phyloP scores from a whole-genome alignment of 2,888 invertebrate genomes.

The Clusia tigrina region DNA sequence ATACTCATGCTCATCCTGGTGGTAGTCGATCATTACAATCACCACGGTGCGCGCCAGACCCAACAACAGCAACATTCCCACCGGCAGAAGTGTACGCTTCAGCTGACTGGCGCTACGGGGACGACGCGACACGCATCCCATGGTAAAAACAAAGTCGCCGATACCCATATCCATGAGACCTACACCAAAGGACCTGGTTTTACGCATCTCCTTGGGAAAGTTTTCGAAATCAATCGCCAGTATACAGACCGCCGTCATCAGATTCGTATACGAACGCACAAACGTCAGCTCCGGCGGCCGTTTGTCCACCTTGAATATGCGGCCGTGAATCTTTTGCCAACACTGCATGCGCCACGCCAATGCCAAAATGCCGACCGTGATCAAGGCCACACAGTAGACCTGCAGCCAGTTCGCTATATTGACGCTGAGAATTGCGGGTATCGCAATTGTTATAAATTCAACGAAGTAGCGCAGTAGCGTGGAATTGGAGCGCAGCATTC shows the following conservation, averaged over 20 bases:
- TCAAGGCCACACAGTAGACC: constrained; percentile 28
- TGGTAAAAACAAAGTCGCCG: constrained; percentile 83
- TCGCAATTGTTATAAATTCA: constrained; percentile 69
- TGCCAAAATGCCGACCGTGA: constrained; percentile 24
- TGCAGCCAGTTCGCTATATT: constrained; percentile 67
- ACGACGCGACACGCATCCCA: constrained; percentile 77
- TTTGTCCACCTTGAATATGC: constrained; percentile 43
- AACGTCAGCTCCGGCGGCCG: constrained; percentile 70
- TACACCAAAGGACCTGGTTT: constrained; percentile 85
- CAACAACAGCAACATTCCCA: constrained; percentile 67
- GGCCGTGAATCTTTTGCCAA: constrained; percentile 32
- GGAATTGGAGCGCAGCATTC: constrained; percentile 8
- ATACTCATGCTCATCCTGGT: constrained; percentile 90
- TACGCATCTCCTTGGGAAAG: constrained; percentile 86
- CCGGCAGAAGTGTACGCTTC: constrained; percentile 46
- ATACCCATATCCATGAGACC: constrained; percentile 97
- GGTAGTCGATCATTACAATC: constrained; percentile 76
- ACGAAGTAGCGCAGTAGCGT: constrained; percentile 57
- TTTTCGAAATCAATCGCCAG: constrained; percentile 91
- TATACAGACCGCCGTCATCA: constrained; percentile 82
- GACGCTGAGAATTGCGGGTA: constrained; percentile 68
- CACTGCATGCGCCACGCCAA: constrained; percentile 29
- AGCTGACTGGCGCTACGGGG: constrained; percentile 39
- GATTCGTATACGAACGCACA: constrained; percentile 74
- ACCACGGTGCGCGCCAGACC: constrained; percentile 73